phyloP scores from a whole-genome alignment of 2,113 vertebrate species.

The Bujurquina vittata region DNA sequence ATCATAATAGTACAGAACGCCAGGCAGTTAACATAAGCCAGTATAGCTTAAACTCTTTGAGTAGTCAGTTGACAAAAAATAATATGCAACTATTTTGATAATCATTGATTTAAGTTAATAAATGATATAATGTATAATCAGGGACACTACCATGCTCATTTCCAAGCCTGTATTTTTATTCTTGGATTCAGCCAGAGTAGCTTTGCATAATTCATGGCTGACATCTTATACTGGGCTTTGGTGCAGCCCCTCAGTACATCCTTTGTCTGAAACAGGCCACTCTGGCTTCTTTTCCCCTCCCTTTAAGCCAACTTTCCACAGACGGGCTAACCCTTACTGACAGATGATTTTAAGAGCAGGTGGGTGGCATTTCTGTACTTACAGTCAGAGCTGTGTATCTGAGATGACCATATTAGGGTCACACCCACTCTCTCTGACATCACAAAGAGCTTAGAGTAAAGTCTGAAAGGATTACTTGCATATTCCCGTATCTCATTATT shows the following conservation, averaged over 20 bases:
- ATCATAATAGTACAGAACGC: not conserved
- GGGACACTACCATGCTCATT: no score
- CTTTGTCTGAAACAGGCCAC: not conserved
- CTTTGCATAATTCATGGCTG: no score
- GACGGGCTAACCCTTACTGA: not conserved
- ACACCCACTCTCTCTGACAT: not conserved
- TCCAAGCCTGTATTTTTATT: no score
- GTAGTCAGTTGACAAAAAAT: not conserved
- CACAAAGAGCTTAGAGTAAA: not conserved
- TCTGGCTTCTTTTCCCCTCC: not conserved
- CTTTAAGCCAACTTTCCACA: not conserved
- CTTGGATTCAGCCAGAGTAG: no score
- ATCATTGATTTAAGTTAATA: no score
- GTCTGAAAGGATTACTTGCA: not conserved
- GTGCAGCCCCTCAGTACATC: no score
- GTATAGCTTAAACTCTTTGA: not conserved
- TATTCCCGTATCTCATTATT: not conserved
- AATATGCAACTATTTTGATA: not conserved
- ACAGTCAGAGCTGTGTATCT: not conserved
- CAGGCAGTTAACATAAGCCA: not conserved
- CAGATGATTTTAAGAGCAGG: not conserved
- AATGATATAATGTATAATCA: no score
- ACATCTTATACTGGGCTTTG: no score
- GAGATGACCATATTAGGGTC: not conserved
- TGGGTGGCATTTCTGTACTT: not conserved